Percentiles rank a stretch among this genome's conserved stretches.
Evolutionary conservation across 2,797 vertebrate species (phyloP).

Genomic region (Acrossocheilus fasciatus): DNA sequence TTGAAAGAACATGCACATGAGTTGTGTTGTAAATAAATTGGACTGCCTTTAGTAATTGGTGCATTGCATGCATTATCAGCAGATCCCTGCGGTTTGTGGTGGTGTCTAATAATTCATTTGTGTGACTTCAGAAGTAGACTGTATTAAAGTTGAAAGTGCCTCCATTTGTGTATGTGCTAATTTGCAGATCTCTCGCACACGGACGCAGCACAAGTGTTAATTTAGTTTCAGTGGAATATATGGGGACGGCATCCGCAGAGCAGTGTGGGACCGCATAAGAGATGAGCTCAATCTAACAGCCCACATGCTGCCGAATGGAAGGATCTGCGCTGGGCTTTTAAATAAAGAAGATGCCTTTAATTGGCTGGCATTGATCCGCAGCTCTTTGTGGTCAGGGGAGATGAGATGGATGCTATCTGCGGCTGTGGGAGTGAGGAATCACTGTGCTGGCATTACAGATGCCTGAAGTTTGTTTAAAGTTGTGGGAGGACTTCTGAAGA

Average conservation of each 20-base stretch:
- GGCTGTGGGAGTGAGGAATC: conserved; percentile 35
- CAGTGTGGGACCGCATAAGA: conserved; percentile 36
- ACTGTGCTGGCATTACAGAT: neutral
- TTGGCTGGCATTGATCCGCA: conserved; percentile 47
- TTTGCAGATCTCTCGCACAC: neutral
- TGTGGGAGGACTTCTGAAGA: conserved; percentile 22
- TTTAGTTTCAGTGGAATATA: conserved; percentile 28
- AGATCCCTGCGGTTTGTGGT: neutral
- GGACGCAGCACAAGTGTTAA: neutral
- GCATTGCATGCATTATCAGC: neutral
- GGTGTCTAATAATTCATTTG: neutral
- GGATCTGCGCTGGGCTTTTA: conserved; percentile 30
- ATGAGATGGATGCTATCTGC: conserved; percentile 46
- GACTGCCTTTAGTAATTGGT: neutral
- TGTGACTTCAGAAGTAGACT: neutral
- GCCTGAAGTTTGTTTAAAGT: conserved; percentile 39
- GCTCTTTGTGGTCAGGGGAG: conserved; percentile 43
- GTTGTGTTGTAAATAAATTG: neutral
- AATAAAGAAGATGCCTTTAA: conserved; percentile 47
- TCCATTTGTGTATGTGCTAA: neutral
- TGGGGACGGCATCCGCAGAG: conserved; percentile 23
- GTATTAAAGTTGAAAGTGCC: neutral
- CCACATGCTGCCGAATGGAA: conserved; percentile 12
- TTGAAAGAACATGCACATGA: neutral
- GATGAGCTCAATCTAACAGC: conserved; percentile 30